phyloP scores from a whole-genome alignment of 2,888 invertebrate genomes.

The Sminthurides aquaticus region DNA sequence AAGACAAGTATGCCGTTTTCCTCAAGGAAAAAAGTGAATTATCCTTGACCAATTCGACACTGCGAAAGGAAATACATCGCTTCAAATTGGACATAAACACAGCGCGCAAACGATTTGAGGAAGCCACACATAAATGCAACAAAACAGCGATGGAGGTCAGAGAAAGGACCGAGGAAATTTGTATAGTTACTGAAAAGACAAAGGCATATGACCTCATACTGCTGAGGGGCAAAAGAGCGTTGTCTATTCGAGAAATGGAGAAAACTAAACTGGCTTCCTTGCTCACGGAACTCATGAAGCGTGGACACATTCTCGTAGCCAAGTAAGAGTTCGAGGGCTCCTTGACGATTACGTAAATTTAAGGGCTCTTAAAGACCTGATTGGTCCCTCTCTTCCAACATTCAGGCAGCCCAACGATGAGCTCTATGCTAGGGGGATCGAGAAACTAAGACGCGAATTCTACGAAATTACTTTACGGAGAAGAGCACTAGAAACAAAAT shows the following conservation, averaged over 20 bases:
- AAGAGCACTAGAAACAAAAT: constrained; percentile 27
- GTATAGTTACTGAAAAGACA: constrained; percentile 35
- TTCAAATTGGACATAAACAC: constrained; percentile 29
- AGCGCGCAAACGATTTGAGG: constrained; percentile 31
- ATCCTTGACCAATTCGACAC: constrained; percentile 27
- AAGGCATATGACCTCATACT: constrained; percentile 35
- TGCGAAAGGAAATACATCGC: constrained; percentile 28
- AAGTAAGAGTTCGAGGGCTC: constrained; percentile 6
- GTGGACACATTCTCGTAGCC: background rate
- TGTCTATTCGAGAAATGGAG: constrained; percentile 35
- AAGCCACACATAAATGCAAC: constrained; percentile 23
- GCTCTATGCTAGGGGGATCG: constrained; percentile 27
- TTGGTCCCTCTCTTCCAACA: too few relatives aligned
- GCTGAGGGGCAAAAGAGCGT: constrained; percentile 29
- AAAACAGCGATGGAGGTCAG: constrained; percentile 28
- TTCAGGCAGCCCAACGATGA: constrained; percentile 36
- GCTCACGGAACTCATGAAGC: constrained; percentile 26
- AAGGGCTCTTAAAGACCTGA: too few relatives aligned
- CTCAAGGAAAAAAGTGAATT: constrained; percentile 32
- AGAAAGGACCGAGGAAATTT: constrained; percentile 37
- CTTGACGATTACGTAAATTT: constrained; percentile 14
- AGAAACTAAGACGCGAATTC: constrained; percentile 29
- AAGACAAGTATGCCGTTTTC: constrained; percentile 31
- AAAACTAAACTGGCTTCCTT: constrained; percentile 28
- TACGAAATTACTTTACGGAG: constrained; percentile 28